Evolutionary conservation across 2,797 vertebrate species (phyloP).

Genomic region (Manis crassicaudata): DNA sequence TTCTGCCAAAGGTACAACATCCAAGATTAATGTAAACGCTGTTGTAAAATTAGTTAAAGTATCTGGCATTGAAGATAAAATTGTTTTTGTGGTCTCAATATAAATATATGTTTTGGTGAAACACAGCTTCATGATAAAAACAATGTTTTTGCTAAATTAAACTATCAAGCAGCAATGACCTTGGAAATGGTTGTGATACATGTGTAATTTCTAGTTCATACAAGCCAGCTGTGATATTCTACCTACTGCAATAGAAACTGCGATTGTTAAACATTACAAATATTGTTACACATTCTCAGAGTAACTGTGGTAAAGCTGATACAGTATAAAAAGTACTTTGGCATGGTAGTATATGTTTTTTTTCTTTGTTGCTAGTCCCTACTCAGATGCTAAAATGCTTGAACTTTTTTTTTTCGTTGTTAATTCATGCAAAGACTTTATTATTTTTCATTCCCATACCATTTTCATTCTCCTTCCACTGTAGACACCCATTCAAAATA

Average conservation of each 20-base stretch:
- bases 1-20: constrained; percentile 27
- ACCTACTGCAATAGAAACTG: neutral
- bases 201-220: constrained; percentile 37
- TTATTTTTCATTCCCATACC: neutral
- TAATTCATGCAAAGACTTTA: neutral
- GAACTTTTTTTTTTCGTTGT: neutral
- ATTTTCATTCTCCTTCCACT: neutral
- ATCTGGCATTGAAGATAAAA: constrained; percentile 1
- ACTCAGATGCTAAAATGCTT: constrained; percentile 21
- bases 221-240: neutral
- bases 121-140: constrained; percentile 41
- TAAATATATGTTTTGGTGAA: neutral
- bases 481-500: neutral
- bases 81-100: constrained; percentile 20
- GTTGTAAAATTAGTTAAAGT: constrained; percentile 36
- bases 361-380: neutral
- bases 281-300: constrained; percentile 44
- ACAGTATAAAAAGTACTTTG: neutral
- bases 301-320: constrained; percentile 7
- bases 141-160: constrained; percentile 23
- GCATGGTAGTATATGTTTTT: neutral
- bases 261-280: neutral
- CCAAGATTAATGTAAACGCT: neutral
- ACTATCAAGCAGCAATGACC: neutral
- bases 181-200: constrained; percentile 8